phyloP scores from a whole-genome alignment of 2,113 vertebrate species.

The Martes martes region DNA sequence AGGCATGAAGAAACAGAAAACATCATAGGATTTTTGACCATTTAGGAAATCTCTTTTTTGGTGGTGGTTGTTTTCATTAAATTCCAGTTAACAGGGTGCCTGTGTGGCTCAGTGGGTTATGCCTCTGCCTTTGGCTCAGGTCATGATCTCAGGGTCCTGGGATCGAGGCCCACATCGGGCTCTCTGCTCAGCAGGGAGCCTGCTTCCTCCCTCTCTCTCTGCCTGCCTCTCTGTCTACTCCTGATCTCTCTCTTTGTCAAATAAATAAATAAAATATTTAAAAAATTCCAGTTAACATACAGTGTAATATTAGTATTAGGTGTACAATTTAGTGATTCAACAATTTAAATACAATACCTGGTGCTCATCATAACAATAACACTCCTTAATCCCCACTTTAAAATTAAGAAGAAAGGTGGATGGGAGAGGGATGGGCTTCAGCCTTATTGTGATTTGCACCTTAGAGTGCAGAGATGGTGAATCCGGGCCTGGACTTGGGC shows the following conservation, averaged over 20 bases:
- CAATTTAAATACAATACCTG: neutral
- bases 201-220: too few species aligned
- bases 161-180: too few species aligned
- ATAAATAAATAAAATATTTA: too few species aligned
- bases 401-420: neutral
- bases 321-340: neutral
- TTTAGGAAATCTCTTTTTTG: neutral
- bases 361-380: neutral
- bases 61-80: neutral
- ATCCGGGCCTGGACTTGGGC: neutral
- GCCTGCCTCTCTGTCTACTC: too few species aligned
- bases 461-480: neutral
- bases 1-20: neutral
- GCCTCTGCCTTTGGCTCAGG: too few species aligned
- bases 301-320: neutral
- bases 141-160: too few species aligned
- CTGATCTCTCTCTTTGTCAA: too few species aligned
- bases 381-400: neutral
- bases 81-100: neutral
- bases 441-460: neutral
- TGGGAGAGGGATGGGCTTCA: neutral
- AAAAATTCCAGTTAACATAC: neutral
- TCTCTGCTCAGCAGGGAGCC: too few species aligned
- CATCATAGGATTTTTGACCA: neutral
- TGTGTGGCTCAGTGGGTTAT: too few species aligned